phyloP scores from a whole-genome alignment of 2,797 vertebrate genomes.

The Centroberyx gerrardi region DNA sequence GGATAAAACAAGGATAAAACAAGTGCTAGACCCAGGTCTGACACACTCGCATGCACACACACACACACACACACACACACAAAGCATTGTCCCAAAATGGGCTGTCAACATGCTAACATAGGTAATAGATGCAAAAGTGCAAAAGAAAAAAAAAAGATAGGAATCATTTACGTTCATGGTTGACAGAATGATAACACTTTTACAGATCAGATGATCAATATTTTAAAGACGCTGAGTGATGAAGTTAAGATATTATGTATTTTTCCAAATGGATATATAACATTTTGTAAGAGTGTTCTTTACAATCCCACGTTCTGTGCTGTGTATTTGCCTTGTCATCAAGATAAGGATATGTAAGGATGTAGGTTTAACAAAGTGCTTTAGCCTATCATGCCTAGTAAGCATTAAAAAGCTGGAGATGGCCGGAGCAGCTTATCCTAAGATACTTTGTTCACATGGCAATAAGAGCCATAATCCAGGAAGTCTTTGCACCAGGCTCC shows the following conservation, averaged over 20 bases:
- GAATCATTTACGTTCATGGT: no score
- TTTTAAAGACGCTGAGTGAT: no score
- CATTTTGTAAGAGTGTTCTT: constrained; percentile 19
- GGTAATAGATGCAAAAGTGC: no score
- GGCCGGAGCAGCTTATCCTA: constrained; percentile 65
- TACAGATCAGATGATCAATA: no score
- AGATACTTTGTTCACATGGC: constrained; percentile 64
- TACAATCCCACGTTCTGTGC: background rate
- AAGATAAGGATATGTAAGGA: constrained; percentile 32
- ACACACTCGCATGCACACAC: background rate
- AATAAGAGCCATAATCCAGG: constrained; percentile 51
- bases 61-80: background rate
- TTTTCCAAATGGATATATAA: background rate
- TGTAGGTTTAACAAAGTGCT: constrained; percentile 41
- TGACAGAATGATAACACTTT: no score
- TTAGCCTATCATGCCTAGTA: constrained; percentile 53
- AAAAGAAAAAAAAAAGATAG: no score
- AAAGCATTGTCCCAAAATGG: background rate
- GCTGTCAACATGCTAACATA: no score
- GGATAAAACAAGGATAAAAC: no score
- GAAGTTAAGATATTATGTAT: no score
- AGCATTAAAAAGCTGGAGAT: constrained; percentile 66
- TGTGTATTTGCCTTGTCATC: constrained; percentile 32
- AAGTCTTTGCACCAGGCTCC: constrained; percentile 12
- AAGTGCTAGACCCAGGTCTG: background rate